Evolutionary conservation across 2,888 invertebrate species (phyloP).

Genomic region (Cephonodes hylas): DNA sequence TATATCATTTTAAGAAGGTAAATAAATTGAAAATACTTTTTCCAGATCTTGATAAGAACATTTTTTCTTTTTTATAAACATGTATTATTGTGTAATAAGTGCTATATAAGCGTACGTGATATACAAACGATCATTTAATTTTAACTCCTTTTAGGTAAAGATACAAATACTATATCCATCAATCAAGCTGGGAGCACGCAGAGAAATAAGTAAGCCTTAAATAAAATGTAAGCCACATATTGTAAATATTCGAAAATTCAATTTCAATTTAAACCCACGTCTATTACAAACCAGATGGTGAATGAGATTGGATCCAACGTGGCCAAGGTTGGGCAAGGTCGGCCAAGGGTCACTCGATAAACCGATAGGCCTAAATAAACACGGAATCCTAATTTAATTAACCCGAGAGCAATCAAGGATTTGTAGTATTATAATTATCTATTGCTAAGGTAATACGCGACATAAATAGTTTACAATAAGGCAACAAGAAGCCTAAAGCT

Average conservation of each 20-base stretch:
- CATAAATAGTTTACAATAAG: neutral
- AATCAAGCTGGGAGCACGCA: neutral
- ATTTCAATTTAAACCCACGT: neutral
- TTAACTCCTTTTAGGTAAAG: too few relatives aligned
- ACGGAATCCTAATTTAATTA: conserved; percentile 48
- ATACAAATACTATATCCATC: too few relatives aligned
- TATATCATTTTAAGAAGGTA: too few relatives aligned
- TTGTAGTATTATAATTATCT: conserved; percentile 31
- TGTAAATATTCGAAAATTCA: neutral
- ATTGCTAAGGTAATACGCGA: conserved; percentile 16
- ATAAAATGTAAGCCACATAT: neutral
- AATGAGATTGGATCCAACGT: conserved; percentile 15
- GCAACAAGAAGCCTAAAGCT: conserved; percentile 15
- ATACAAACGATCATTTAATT: too few relatives aligned
- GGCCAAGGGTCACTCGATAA: conserved; percentile 42
- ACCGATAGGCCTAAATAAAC: conserved; percentile 51
- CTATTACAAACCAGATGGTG: conserved; percentile 15
- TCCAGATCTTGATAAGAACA: too few relatives aligned
- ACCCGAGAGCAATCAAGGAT: conserved; percentile 42
- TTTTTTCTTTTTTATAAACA: too few relatives aligned
- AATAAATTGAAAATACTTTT: too few relatives aligned
- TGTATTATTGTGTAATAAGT: too few relatives aligned
- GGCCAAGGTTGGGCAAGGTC: conserved; percentile 21
- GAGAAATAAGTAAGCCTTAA: neutral
- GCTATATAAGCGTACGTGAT: too few relatives aligned